Evolutionary conservation across 2,113 vertebrate genomes (phyloP), one percentile per base, ranked within the genome.

Genomic region (Phalacrocorax pelagicus): DNA sequence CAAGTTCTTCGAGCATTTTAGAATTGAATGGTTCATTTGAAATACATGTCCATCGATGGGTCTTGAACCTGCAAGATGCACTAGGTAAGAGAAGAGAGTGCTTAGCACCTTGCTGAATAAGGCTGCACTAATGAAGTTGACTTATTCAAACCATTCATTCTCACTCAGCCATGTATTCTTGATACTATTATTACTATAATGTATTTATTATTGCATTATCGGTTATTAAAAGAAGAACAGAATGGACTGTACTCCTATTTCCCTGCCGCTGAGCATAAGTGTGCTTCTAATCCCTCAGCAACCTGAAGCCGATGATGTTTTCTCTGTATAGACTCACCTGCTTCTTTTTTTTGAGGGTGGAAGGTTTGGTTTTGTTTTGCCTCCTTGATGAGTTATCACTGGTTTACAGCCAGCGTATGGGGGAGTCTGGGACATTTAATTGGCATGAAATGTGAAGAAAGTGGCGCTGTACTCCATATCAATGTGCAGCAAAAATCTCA

Each of bases 21-120:
- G 46, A 97, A 93, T 49, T 29, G 81, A 90, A 90, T 66, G 66
- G 75, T 63, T 96, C 69, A 61, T 79, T 77, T 89, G 81, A 81
- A 95, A 93, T 57, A 42, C 3, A 8, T 30, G 72, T 46, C 72
- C 77, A 59, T 46, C 12, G 2, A 18, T 2, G 7, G 27, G 24
- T 63, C 65, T 94, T 46, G 32, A 84, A 83, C 21, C 7, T 84
- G n/a, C 63, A 84, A 58, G 72, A 69, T 71, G 46, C 15, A 61
- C 26, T 61, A 91, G 34, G 36, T 88, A 62, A 86, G 51, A 91
- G 63, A 65, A 82, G 2, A 73, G 36, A 73, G 38, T 58, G 27
- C 51, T 71, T 73, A 86, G 36, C 27, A 75, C 38, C 22, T 91
- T 1, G 0, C 27, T 86, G 62, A 75, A 66, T 66, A 80, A 83